Evolutionary conservation across 2,797 vertebrate species (phyloP), one percentile per base, ranked within the genome.

Genomic region (Rhinichthys osculus): DNA sequence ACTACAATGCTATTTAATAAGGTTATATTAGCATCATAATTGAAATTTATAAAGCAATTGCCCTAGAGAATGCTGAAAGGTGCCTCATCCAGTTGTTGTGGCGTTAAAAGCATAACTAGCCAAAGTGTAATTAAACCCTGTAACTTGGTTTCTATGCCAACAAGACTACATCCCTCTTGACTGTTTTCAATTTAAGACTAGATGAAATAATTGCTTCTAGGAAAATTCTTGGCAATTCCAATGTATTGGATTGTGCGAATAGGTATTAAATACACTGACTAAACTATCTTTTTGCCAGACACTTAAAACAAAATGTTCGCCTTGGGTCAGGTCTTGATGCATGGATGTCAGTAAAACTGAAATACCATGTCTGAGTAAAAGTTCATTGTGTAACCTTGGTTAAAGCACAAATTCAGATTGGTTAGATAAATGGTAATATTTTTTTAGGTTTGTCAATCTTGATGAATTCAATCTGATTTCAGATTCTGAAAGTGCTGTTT

Each of bases 21-120:
- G 82, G 85, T 88, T 88, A 78, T 89, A 90, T 90, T 89, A 88
- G 82, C 84, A 89, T 89, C 80, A 84, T 89, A 90, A 90, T 90
- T 89, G 86, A 88, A 90, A 89, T 80, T 77, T 84, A 85, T 86
- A 90, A 90, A 81, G 81, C 19, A 44, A 74, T 90, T 88, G 81
- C 89, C 80, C 79, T 77, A 57, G 89, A 88, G 90, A 86, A 87
- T 76, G 47, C 69, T 78, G 67, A 88, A 88, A 88, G 86, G 86
- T 88, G 84, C 81, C 88, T 85, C 84, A 88, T 90, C 84, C 88
- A 88, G 87, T 86, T 23, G 35, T 66, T 85, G 83, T 80, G 70
- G 82, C 11, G 7, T 87, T 90, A 86, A 89, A 89, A 87, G 83
- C 86, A 84, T 74, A 89, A 89, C 88, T 88, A 89, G 87, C 86